Conservation (phyloP, 2,113 vertebrate genomes). For the Stercorarius parasiticus region DNA sequence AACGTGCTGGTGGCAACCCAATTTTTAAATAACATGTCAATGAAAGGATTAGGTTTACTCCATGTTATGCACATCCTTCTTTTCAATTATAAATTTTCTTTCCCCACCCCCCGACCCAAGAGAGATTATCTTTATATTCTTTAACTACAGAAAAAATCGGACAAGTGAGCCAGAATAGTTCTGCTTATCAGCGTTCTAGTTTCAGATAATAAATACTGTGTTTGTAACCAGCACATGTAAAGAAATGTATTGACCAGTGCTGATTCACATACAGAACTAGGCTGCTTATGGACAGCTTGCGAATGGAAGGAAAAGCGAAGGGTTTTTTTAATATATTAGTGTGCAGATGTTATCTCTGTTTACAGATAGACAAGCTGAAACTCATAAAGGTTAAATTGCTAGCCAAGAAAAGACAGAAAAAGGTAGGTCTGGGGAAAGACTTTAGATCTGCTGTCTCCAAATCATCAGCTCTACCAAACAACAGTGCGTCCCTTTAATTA, state of each 20-base stretch:
- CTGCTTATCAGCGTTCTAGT: neutral
- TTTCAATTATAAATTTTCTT: neutral
- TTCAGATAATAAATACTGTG: neutral
- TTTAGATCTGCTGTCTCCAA: neutral
- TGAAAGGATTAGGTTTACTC: neutral
- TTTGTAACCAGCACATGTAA: neutral
- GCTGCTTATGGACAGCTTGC: neutral
- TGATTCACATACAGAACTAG: neutral
- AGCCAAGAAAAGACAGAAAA: neutral
- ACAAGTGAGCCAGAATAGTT: neutral
- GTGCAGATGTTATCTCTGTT: conserved; percentile 2
- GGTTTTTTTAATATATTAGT: neutral
- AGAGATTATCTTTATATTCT: neutral
- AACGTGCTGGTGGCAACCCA: neutral
- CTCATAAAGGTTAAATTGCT: neutral
- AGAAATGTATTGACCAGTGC: neutral
- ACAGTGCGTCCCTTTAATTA: neutral
- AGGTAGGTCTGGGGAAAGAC: neutral
- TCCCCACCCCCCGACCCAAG: neutral
- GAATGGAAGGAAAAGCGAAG: neutral
- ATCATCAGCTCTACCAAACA: neutral
- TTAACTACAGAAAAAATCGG: neutral
- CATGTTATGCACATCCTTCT: neutral
- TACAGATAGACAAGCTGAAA: neutral
- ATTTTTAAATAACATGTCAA: neutral